Conservation (phyloP, 2,113 vertebrate genomes). For the Tringa solitaria region DNA sequence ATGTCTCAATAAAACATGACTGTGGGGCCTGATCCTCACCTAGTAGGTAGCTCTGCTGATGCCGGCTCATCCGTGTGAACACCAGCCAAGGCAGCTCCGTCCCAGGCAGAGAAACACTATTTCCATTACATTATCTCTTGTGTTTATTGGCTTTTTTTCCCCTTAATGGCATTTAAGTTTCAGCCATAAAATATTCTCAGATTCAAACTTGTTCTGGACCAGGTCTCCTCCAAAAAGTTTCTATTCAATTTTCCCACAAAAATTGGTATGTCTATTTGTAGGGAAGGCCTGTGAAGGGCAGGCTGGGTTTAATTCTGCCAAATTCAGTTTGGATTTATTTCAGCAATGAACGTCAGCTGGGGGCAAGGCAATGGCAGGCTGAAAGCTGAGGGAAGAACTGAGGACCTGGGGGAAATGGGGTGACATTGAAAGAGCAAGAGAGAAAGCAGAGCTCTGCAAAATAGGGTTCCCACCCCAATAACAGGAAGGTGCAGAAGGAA, state of each 20-base stretch:
- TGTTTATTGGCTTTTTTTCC: background rate
- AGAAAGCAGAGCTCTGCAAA: background rate
- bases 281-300: background rate
- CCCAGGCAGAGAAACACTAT: background rate
- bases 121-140: constrained; percentile 1
- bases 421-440: background rate
- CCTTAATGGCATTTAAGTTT: background rate
- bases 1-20: background rate
- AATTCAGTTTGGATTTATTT: background rate
- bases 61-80: background rate
- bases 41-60: background rate
- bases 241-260: background rate
- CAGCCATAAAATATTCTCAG: background rate
- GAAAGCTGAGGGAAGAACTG: background rate
- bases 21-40: background rate
- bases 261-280: background rate
- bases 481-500: background rate
- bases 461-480: background rate
- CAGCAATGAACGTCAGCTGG: background rate
- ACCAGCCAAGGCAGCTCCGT: background rate
- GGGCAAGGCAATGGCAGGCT: background rate
- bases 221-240: background rate
- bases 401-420: background rate
- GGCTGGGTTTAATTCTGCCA: background rate
- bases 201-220: background rate